A percentile compares a stretch with the other conserved stretches of the same genome.
Evolutionary conservation across 1,140 invertebrate species (phyloP).

Genomic region (Drosophila orena): DNA sequence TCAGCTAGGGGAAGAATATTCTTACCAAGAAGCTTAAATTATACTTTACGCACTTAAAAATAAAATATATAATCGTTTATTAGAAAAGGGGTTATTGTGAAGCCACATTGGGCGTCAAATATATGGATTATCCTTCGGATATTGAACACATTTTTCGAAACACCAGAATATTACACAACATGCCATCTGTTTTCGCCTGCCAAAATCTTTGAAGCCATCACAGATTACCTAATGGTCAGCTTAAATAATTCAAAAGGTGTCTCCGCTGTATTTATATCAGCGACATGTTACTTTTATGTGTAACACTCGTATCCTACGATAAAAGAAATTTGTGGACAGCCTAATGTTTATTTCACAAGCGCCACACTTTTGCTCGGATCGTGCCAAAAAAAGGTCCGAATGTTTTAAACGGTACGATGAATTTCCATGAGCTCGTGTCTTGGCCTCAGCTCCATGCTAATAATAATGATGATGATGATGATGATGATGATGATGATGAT

Average conservation of each 20-base stretch:
- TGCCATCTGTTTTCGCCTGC: constrained; percentile 20
- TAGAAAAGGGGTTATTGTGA: no score
- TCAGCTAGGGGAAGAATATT: no score
- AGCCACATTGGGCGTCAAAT: no score
- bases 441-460: constrained; percentile 29
- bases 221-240: constrained; percentile 60
- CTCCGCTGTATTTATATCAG: constrained; percentile 27
- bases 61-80: no score
- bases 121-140: no score
- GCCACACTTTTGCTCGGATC: constrained; percentile 56
- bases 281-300: constrained; percentile 40
- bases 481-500: constrained; percentile 14
- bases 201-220: constrained; percentile 36
- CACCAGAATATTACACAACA: constrained; percentile 5
- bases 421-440: constrained; percentile 62
- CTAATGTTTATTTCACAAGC: constrained; percentile 63
- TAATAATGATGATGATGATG: constrained; percentile 16
- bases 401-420: constrained; percentile 24
- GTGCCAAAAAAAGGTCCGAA: constrained; percentile 58
- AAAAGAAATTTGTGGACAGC: constrained; percentile 64
- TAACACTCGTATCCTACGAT: constrained; percentile 55
- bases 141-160: not conserved
- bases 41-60: no score
- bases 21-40: no score
- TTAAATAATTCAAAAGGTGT: constrained; percentile 75